Evolutionary conservation across 2,113 vertebrate genomes (phyloP).

Genomic region (Syngnathus typhle): DNA sequence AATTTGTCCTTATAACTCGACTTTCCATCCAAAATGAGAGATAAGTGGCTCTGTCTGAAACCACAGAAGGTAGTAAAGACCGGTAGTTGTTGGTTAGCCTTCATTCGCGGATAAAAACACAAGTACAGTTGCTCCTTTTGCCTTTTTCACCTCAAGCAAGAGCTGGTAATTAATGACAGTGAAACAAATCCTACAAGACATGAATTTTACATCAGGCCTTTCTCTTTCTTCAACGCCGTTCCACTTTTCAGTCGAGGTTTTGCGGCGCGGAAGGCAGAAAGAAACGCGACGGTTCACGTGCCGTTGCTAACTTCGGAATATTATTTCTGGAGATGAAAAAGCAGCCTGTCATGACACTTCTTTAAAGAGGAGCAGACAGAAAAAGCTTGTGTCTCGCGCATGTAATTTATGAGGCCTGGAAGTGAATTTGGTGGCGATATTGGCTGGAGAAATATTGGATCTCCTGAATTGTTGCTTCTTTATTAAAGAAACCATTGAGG

Average conservation of each 20-base stretch:
- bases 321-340: constrained; percentile 29
- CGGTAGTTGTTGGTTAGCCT: not conserved
- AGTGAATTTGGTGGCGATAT: constrained; percentile 42
- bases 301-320: constrained; percentile 20
- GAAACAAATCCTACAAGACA: constrained; percentile 61
- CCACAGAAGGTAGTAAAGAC: not conserved
- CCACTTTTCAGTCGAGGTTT: constrained; percentile 32
- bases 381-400: constrained; percentile 49
- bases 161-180: constrained; percentile 60
- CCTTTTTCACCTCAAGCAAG: constrained; percentile 46
- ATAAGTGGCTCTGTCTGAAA: not conserved
- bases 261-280: constrained; percentile 23
- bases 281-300: constrained; percentile 23
- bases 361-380: constrained; percentile 57
- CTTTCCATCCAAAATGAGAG: not conserved
- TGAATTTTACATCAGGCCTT: constrained; percentile 63
- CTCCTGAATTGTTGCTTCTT: constrained; percentile 44
- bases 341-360: constrained; percentile 34
- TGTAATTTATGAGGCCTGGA: constrained; percentile 62
- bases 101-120: not conserved
- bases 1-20: not conserved
- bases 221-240: constrained; percentile 44
- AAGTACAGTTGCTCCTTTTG: constrained; percentile 31
- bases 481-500: constrained; percentile 51
- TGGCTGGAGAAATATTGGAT: constrained; percentile 27